Percentiles rank a stretch among this genome's conserved stretches.
Evolutionary conservation across 1,140 invertebrate genomes (phyloP).

Genomic region (Lanistes nyassanus): DNA sequence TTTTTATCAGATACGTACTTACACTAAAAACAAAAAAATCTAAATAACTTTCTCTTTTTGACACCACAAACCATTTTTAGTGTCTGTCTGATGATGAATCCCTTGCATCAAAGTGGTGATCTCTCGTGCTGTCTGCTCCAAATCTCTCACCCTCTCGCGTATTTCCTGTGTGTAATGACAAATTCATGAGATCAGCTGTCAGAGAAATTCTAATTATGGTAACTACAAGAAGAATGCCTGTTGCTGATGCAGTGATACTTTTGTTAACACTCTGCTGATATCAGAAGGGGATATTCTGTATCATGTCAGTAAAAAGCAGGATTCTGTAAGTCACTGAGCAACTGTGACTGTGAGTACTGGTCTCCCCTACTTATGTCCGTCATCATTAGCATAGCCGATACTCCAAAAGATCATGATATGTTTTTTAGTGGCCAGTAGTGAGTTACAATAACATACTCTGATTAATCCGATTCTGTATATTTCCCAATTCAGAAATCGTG

Average conservation of each 20-base stretch:
- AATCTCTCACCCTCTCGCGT: conserved; percentile 74
- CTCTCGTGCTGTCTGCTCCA: conserved; percentile 77
- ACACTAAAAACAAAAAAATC: no score
- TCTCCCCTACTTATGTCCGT: no score
- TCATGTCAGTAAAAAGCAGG: neutral
- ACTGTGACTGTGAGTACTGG: no score
- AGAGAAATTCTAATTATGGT: neutral
- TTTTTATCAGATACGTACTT: neutral
- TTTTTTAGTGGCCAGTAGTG: no score
- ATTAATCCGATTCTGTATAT: no score
- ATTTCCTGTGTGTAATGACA: conserved; percentile 75
- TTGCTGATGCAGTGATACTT: neutral
- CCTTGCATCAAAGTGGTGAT: conserved; percentile 77
- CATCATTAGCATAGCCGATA: no score
- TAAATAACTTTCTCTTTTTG: no score
- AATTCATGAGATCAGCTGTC: neutral
- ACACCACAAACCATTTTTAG: conserved; percentile 69
- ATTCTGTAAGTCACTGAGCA: neutral
- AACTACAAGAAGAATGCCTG: neutral
- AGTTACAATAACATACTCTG: no score
- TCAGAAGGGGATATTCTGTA: neutral
- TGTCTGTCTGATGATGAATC: conserved; percentile 75
- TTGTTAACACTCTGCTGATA: neutral
- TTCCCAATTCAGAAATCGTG: no score
- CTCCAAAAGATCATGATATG: no score